Percentiles rank a stretch among this genome's conserved stretches.
Evolutionary conservation across 2,888 invertebrate species (phyloP).

Genomic region (Phortica magna): DNA sequence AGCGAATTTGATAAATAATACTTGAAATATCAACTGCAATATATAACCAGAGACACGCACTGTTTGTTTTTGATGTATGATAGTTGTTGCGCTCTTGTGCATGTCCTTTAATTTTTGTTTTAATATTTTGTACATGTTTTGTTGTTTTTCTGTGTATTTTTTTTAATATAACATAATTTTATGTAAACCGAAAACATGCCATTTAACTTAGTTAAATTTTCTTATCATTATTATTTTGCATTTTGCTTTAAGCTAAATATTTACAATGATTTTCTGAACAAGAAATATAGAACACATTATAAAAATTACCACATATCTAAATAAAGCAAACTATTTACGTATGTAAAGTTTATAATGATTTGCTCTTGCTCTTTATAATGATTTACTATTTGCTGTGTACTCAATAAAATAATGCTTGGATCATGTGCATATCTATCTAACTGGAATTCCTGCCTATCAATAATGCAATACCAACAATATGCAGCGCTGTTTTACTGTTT

Average conservation of each 20-base stretch:
- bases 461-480: no score
- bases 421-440: no score
- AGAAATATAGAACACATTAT: not conserved
- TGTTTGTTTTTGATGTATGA: not conserved
- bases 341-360: not conserved
- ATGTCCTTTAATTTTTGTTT: conserved; percentile 20
- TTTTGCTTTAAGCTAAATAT: conserved; percentile 17
- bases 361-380: not conserved
- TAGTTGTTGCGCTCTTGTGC: not conserved
- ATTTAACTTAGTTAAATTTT: conserved; percentile 26
- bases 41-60: not conserved
- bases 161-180: not conserved
- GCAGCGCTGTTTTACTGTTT: no score
- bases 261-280: not conserved
- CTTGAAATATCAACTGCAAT: not conserved
- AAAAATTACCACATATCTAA: not conserved
- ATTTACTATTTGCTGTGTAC: not conserved
- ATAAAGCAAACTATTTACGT: conserved; percentile 14
- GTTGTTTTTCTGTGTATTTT: not conserved
- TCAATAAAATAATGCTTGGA: not conserved
- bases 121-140: not conserved
- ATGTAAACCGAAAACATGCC: conserved; percentile 2
- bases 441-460: no score
- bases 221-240: conserved; percentile 22
- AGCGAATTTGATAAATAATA: conserved; percentile 20